Conservation (phyloP, 2,797 vertebrate genomes). For the Acanthiza pusilla region DNA sequence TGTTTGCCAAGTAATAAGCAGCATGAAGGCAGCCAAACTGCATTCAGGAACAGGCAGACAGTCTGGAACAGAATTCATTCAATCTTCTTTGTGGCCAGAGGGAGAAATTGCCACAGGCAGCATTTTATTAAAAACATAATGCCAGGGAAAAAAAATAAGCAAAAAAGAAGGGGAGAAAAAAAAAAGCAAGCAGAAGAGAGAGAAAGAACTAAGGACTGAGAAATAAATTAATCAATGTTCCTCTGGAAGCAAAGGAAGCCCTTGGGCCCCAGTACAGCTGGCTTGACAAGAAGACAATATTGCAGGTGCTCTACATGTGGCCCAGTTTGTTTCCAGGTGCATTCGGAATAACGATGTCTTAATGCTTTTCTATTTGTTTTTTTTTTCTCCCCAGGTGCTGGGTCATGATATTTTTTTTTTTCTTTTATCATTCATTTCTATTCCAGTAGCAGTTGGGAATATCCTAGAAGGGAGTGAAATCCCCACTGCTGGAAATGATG, state of each 20-base stretch:
- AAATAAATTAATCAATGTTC: background rate
- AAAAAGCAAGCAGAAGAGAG: background rate
- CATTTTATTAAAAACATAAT: constrained; percentile 3
- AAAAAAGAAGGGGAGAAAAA: too few relatives aligned
- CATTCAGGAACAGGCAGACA: background rate
- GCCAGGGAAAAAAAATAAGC: background rate
- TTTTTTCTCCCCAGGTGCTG: background rate
- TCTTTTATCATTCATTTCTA: background rate
- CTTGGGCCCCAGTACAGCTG: background rate
- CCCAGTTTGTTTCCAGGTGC: background rate
- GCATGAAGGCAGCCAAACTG: background rate
- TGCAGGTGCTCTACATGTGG: background rate
- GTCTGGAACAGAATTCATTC: background rate
- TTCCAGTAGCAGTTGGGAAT: background rate
- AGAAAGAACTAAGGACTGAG: background rate
- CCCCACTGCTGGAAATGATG: background rate
- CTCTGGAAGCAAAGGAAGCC: background rate
- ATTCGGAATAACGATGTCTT: background rate
- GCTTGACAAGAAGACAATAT: background rate
- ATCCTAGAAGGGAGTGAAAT: background rate
- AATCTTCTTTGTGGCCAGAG: background rate
- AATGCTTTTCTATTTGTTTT: background rate
- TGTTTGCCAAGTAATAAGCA: constrained; percentile 1
- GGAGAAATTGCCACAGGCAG: constrained; percentile 1
- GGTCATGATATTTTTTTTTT: background rate